Evolutionary conservation across 2,113 vertebrate species (phyloP).

Genomic region (Chiloscyllium plagiosum): DNA sequence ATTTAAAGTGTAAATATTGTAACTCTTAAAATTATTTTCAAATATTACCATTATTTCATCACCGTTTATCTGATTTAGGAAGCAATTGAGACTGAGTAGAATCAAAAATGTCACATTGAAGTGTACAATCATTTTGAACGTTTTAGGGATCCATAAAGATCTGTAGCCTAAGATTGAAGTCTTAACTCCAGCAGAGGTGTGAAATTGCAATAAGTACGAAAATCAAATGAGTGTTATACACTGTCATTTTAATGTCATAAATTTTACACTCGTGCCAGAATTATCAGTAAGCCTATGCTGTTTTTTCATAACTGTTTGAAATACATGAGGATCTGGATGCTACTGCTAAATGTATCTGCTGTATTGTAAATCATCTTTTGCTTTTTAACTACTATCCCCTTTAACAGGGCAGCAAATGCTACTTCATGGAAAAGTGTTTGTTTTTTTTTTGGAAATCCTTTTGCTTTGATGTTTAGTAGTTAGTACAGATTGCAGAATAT

Average conservation of each 20-base stretch:
- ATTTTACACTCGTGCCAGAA: not conserved
- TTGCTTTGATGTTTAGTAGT: not conserved
- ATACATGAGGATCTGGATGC: not conserved
- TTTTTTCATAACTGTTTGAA: not conserved
- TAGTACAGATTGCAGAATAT: not conserved
- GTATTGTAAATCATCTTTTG: not conserved
- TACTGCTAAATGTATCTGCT: not conserved
- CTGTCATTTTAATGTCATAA: not conserved
- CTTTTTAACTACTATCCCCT: not conserved
- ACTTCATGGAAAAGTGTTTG: not conserved
- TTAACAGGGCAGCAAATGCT: not conserved
- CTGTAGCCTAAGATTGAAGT: not conserved
- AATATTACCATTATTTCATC: not conserved
- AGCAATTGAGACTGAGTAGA: not conserved
- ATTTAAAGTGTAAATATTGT: not conserved
- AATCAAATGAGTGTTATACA: not conserved
- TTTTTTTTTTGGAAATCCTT: not conserved
- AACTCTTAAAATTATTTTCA: not conserved
- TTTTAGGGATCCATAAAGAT: not conserved
- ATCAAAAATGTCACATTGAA: not conserved
- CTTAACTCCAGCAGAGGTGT: not conserved
- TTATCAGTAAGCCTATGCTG: not conserved
- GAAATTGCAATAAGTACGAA: not conserved
- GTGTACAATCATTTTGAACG: not conserved
- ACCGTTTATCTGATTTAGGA: not conserved